Percentiles rank a stretch among this genome's conserved stretches.
phyloP scores from a whole-genome alignment of 1,140 invertebrate genomes.

The Piezodorus guildinii region DNA sequence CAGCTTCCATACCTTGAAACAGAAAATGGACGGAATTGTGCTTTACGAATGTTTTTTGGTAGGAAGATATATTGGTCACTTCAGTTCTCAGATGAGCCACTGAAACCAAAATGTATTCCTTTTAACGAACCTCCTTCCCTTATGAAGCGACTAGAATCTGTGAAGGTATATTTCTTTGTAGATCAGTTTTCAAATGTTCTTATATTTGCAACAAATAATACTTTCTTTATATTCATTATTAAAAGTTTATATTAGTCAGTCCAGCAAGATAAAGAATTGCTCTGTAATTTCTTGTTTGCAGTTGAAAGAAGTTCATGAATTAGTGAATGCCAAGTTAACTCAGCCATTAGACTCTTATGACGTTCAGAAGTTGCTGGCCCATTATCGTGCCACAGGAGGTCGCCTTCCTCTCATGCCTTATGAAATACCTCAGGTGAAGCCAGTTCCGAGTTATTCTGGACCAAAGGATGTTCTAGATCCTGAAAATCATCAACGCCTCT shows the following conservation, averaged over 20 bases:
- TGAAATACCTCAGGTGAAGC: background rate
- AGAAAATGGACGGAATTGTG: constrained; percentile 62
- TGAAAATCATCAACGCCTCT: constrained; percentile 73
- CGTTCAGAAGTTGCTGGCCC: constrained; percentile 60
- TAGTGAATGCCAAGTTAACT: constrained; percentile 57
- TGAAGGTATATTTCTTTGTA: constrained; percentile 5
- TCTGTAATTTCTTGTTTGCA: constrained; percentile 10
- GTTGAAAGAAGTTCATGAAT: constrained; percentile 46
- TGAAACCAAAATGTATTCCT: background rate
- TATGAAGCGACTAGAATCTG: background rate
- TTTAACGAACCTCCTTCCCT: background rate
- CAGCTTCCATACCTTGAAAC: constrained; percentile 82
- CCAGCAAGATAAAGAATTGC: too few species aligned
- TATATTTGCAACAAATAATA: too few species aligned
- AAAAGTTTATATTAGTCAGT: too few species aligned
- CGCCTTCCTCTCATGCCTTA: constrained; percentile 37
- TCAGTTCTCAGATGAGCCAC: constrained; percentile 31
- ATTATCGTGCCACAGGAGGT: constrained; percentile 76
- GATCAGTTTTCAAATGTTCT: background rate
- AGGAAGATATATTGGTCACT: constrained; percentile 66
- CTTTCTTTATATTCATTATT: too few species aligned
- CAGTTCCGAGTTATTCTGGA: background rate
- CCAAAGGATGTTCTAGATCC: constrained; percentile 68
- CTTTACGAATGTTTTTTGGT: constrained; percentile 64
- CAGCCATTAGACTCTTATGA: constrained; percentile 43